These are phyloP conservation scores for Ctenodactylus gundi DNA, from an alignment of 2,113 vertebrate species.

Conservation along the genomic window DNA sequence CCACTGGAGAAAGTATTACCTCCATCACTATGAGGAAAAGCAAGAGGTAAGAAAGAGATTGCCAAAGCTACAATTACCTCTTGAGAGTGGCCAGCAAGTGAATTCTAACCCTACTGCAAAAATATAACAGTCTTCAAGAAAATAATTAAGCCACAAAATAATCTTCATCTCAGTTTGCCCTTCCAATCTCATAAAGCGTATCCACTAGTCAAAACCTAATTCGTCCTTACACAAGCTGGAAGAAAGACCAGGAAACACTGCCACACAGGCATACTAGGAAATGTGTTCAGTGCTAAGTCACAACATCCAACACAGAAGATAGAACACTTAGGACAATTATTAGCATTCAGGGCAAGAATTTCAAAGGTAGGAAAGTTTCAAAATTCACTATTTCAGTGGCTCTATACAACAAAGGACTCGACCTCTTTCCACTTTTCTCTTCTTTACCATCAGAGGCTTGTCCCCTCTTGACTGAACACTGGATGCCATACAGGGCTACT, in stretches of 20 bases:
- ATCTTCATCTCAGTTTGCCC: background rate
- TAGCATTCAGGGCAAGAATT: background rate
- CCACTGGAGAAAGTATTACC: background rate
- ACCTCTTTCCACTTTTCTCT: background rate
- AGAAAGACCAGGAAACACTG: background rate
- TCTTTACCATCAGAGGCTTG: background rate
- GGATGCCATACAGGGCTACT: background rate
- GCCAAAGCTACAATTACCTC: background rate
- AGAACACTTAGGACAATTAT: background rate
- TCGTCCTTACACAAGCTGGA: background rate
- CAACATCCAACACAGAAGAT: background rate
- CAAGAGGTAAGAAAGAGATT: background rate
- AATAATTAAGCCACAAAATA: background rate
- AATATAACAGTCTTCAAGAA: background rate
- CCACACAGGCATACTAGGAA: rapidly evolving
- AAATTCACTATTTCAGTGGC: background rate
- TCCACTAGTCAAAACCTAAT: background rate
- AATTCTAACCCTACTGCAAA: background rate
- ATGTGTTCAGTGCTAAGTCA: background rate
- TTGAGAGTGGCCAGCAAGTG: background rate
- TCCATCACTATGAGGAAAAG: background rate
- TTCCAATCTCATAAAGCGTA: background rate
- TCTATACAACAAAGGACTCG: background rate
- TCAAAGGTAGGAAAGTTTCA: background rate
- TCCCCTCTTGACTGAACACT: background rate